Conservation (phyloP, 2,888 invertebrate genomes). For the Lepidonotus clava region DNA sequence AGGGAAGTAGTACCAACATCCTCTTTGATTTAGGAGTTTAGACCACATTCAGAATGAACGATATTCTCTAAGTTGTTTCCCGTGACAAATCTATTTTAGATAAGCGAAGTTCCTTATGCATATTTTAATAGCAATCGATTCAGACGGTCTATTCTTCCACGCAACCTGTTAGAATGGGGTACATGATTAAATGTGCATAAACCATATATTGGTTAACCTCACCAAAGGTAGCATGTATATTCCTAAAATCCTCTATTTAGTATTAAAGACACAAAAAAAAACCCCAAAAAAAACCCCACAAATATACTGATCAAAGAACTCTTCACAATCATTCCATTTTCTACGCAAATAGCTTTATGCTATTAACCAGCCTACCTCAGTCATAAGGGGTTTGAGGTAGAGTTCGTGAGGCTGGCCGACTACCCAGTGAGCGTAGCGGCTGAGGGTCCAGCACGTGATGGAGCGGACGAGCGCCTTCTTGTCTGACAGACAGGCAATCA, state of each 20-base stretch:
- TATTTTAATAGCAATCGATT: neutral
- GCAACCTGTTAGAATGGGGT: too few species aligned
- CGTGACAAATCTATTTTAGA: neutral
- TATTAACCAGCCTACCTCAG: constrained; percentile 88
- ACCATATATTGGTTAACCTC: too few species aligned
- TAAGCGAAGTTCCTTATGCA: neutral
- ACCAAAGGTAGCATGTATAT: too few species aligned
- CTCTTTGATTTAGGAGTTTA: neutral
- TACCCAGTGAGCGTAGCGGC: constrained; percentile 99
- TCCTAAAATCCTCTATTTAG: too few species aligned
- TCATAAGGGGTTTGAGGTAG: constrained; percentile 96
- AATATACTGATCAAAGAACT: too few species aligned
- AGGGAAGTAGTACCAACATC: neutral
- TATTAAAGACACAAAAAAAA: too few species aligned
- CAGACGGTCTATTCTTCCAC: neutral
- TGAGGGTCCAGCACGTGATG: constrained; percentile 99
- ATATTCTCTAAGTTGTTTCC: neutral
- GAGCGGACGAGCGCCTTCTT: constrained; percentile 97
- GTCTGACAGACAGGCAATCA: constrained; percentile 94
- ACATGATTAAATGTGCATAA: too few species aligned
- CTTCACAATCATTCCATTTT: too few species aligned
- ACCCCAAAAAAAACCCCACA: too few species aligned
- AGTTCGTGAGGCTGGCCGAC: constrained; percentile 96
- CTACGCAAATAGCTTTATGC: too few species aligned
- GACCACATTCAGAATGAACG: neutral